phyloP scores from a whole-genome alignment of 2,113 vertebrate genomes.

The Melanerpes aurifrons region DNA sequence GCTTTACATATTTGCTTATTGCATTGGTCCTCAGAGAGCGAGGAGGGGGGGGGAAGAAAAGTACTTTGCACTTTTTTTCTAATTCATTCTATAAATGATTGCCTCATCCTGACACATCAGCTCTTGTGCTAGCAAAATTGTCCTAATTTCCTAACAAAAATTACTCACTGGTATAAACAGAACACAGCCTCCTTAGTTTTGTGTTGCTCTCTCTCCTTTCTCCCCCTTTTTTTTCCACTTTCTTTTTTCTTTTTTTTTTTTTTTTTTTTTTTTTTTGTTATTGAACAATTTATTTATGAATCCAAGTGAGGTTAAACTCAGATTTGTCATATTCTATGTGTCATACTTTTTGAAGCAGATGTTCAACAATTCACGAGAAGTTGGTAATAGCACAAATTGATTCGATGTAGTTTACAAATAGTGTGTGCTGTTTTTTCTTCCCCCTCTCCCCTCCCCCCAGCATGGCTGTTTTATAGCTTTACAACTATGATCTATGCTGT shows the following conservation, averaged over 20 bases:
- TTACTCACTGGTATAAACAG: background rate
- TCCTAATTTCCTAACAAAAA: background rate
- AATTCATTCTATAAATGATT: background rate
- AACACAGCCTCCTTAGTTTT: background rate
- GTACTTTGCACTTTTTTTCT: background rate
- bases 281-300: background rate
- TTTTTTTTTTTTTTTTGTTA: background rate
- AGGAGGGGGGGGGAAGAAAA: background rate
- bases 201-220: background rate
- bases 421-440: fast-evolving
- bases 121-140: background rate
- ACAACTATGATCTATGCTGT: background rate
- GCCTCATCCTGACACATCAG: background rate
- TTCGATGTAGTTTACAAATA: background rate
- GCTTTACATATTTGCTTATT: background rate
- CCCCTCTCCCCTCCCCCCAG: too few species aligned
- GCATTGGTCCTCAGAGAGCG: background rate
- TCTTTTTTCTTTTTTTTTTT: background rate
- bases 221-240: background rate
- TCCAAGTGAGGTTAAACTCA: background rate
- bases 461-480: background rate
- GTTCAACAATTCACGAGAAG: background rate
- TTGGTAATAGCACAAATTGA: background rate
- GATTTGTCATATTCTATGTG: background rate
- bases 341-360: background rate